phyloP scores from a whole-genome alignment of 1,140 invertebrate genomes.

The Phenacoccus solenopsis region DNA sequence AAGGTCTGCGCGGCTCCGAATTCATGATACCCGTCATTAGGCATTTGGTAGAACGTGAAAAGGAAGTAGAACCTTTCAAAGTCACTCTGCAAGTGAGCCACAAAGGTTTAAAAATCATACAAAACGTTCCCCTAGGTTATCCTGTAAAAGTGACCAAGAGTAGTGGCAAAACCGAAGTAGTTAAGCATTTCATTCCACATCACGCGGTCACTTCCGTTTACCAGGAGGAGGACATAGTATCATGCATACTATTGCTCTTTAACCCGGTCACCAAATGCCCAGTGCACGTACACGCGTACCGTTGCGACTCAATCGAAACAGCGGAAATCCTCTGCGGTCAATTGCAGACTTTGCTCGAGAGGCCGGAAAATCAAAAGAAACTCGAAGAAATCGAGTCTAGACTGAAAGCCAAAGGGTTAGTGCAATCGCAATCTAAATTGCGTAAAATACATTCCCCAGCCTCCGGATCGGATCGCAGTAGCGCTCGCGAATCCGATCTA shows the following conservation, averaged over 20 bases:
- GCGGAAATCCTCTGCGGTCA: constrained; percentile 71
- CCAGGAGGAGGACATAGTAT: constrained; percentile 80
- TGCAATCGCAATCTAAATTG: background rate
- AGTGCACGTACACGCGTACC: constrained; percentile 87
- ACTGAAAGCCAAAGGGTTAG: constrained; percentile 37
- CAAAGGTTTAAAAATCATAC: constrained; percentile 88
- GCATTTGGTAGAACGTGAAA: constrained; percentile 68
- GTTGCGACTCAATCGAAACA: constrained; percentile 87
- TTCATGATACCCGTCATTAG: constrained; percentile 70
- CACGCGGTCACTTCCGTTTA: constrained; percentile 78
- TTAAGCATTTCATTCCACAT: constrained; percentile 92
- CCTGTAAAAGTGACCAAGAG: constrained; percentile 20
- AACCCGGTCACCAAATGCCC: constrained; percentile 80
- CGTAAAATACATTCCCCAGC: background rate
- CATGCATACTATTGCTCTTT: constrained; percentile 73
- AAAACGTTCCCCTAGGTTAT: constrained; percentile 39
- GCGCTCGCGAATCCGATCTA: background rate
- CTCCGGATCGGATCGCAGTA: background rate
- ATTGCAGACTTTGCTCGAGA: constrained; percentile 63
- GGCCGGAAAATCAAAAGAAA: constrained; percentile 76
- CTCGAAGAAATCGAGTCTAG: constrained; percentile 62
- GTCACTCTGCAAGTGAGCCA: constrained; percentile 75
- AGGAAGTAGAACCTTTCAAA: constrained; percentile 79
- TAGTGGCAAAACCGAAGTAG: constrained; percentile 43
- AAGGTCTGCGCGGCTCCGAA: constrained; percentile 68